Conservation (phyloP, 1,140 invertebrate genomes). For the Melanaphis sacchari region DNA sequence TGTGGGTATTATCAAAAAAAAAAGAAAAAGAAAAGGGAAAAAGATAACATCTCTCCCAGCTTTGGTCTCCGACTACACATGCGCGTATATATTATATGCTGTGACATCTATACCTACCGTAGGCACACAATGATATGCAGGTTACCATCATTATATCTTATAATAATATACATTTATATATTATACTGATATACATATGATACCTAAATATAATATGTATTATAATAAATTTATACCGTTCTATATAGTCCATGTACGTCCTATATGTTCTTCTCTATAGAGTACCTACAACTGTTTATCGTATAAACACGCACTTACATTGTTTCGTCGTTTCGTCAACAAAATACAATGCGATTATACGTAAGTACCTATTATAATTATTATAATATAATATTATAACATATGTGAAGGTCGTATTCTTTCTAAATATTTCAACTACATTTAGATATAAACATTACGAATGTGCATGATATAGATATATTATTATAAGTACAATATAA, state of each 20-base stretch:
- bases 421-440: not conserved
- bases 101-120: conserved; percentile 31
- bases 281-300: not conserved
- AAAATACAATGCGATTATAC: not conserved
- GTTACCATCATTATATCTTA: not conserved
- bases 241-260: too few species aligned
- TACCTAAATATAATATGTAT: not conserved
- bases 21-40: not conserved
- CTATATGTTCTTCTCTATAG: too few species aligned
- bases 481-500: too few species aligned
- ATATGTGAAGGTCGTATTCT: not conserved
- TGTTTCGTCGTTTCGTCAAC: not conserved
- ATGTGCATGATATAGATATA: not conserved
- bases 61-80: not conserved
- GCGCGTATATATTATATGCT: not conserved
- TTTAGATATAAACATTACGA: not conserved
- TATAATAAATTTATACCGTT: not conserved
- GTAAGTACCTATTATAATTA: not conserved
- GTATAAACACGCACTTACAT: not conserved
- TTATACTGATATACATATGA: not conserved
- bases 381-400: not conserved
- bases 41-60: conserved; percentile 3
- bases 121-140: not conserved
- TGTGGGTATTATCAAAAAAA: not conserved
- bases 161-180: not conserved